A percentile compares a stretch with the other conserved stretches of the same genome.
Evolutionary conservation across 2,113 vertebrate genomes (phyloP).

Genomic region (Tachysurus fulvidraco): DNA sequence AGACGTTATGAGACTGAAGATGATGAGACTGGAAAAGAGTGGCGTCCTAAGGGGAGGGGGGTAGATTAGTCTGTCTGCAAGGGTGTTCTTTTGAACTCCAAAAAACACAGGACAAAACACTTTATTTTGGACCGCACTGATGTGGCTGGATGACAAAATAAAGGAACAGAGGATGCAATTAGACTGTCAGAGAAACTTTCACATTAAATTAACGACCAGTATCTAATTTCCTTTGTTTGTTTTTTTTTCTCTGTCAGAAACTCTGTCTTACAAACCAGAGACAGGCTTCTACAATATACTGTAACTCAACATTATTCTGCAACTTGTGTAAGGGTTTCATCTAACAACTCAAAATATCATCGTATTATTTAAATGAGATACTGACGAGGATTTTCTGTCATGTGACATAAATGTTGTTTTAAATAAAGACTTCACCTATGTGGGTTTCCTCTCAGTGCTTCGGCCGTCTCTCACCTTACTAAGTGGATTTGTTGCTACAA

Average conservation of each 20-base stretch:
- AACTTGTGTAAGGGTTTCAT: not conserved
- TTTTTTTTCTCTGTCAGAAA: constrained; percentile 19
- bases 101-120: constrained; percentile 27
- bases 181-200: constrained; percentile 26
- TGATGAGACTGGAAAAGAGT: constrained; percentile 7
- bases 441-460: not conserved
- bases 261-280: constrained; percentile 3
- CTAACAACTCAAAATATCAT: not conserved
- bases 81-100: constrained; percentile 33
- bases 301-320: not conserved
- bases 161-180: constrained; percentile 38
- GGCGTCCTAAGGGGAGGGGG: not conserved
- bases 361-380: not conserved
- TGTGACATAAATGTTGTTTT: not conserved
- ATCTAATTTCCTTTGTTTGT: constrained; percentile 45
- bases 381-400: not conserved
- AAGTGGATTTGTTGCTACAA: not conserved
- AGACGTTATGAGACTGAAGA: constrained; percentile 9
- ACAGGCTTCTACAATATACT: not conserved
- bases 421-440: not conserved
- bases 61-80: constrained; percentile 29
- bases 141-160: constrained; percentile 40
- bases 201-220: constrained; percentile 49
- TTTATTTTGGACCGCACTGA: constrained; percentile 25
- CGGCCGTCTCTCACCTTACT: not conserved